Evolutionary conservation across 2,888 invertebrate genomes (phyloP), one percentile per base, ranked within the genome.

Genomic region (Polyploca ridens): DNA sequence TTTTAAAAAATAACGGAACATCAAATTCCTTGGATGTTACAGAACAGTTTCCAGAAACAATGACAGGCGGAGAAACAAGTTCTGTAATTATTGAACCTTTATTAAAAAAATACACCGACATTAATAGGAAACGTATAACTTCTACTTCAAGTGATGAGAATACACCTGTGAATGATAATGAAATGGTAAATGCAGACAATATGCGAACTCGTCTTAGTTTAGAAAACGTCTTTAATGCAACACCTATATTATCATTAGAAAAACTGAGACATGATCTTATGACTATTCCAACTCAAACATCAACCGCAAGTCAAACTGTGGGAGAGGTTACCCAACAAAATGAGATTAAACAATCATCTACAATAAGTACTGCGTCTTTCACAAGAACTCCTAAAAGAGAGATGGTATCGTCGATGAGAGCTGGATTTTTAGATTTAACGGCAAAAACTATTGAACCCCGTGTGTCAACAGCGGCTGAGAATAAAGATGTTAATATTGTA

Each of bases 381-480:
- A 62, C 59, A 35, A 62, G 62, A 54, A 13, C 63, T 38, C 71
- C 65, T 14, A 77, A 75, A 63, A 63, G 72, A 54, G 86, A 82
- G 19, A 78, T 81, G 13, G 78, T 90, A 16, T 81, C 84, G 61
- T 86, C 90, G 8, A 89, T 82, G 75, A 79, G 91, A 69, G 92
- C 86, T 54, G 92, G 92, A 5, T 91, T 83, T 69, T 72, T 90
- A 70, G 85, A 91, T 71, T 84, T 85, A 62, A 86, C 88, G 19
- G 78, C 77, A 49, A 85, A 77, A 69, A 68, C 72, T 64, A 66
- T 63, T 16, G 54, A 19, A 65, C 63, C 65, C 62, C 58, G 57
- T 38, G 67, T 60, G 16, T 64, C 68, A 10, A 66, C 69, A 27
- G 64, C 67, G 61, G 74, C 63, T 67, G 66, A 66, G 63, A 63